Conservation (phyloP, 2,113 vertebrate genomes). For the Pollimyrus isidori region DNA sequence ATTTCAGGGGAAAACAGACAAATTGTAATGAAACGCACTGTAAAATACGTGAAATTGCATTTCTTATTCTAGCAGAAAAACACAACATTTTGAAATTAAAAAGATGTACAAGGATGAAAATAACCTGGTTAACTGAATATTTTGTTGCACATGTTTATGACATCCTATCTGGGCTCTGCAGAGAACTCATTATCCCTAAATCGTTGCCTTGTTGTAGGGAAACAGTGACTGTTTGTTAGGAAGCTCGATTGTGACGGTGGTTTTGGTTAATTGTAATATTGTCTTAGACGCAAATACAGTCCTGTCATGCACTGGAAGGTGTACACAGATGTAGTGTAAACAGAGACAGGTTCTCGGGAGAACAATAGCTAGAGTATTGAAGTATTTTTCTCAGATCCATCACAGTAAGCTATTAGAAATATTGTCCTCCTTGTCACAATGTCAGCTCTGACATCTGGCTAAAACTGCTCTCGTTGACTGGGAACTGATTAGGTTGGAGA, state of each 20-base stretch:
- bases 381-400: neutral
- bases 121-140: neutral
- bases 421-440: neutral
- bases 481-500: neutral
- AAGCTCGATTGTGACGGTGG: neutral
- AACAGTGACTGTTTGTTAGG: neutral
- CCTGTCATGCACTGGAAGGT: neutral
- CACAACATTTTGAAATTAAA: neutral
- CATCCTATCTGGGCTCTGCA: neutral
- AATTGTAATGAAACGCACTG: neutral
- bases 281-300: neutral
- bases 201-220: neutral
- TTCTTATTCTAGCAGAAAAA: neutral
- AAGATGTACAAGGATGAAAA: neutral
- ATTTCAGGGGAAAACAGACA: neutral
- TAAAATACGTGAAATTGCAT: neutral
- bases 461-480: neutral
- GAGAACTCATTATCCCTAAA: neutral
- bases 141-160: neutral
- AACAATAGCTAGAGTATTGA: neutral
- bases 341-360: neutral
- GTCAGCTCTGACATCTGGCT: neutral
- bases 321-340: neutral
- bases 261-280: neutral
- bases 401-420: neutral